Percentiles rank a stretch among this genome's conserved stretches.
Evolutionary conservation across 1,140 invertebrate genomes (phyloP).

Genomic region (Papilio aristodemus): DNA sequence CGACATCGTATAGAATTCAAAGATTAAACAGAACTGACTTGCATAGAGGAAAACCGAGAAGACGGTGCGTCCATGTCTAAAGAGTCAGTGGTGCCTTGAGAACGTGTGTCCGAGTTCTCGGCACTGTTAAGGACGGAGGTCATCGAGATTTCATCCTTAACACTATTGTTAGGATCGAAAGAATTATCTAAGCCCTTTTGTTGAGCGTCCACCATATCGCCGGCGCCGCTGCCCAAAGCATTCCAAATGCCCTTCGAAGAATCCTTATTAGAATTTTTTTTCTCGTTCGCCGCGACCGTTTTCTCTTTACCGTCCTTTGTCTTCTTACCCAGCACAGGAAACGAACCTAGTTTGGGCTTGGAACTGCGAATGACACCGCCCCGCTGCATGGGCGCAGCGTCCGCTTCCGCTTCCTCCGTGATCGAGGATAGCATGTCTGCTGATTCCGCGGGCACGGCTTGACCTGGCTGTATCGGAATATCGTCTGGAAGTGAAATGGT

Average conservation of each 20-base stretch:
- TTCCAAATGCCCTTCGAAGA: constrained; percentile 72
- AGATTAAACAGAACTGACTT: constrained; percentile 79
- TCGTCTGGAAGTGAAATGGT: constrained; percentile 67
- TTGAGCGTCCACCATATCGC: constrained; percentile 71
- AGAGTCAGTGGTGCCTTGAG: constrained; percentile 73
- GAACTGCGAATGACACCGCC: constrained; percentile 64
- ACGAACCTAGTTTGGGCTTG: constrained; percentile 74
- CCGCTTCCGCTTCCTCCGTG: constrained; percentile 74
- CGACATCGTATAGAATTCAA: constrained; percentile 40
- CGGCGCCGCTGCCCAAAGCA: constrained; percentile 64
- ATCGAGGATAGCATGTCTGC: constrained; percentile 75
- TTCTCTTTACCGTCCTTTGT: constrained; percentile 74
- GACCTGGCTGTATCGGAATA: constrained; percentile 78
- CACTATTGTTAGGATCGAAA: constrained; percentile 63
- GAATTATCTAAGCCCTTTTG: constrained; percentile 58
- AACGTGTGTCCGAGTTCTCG: constrained; percentile 73
- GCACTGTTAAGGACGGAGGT: constrained; percentile 69
- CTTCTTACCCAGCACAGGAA: constrained; percentile 76
- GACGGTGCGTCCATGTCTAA: constrained; percentile 67
- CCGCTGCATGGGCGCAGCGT: constrained; percentile 66
- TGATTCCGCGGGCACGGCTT: constrained; percentile 62
- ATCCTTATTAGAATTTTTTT: constrained; percentile 72
- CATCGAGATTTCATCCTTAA: constrained; percentile 76
- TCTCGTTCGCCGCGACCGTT: constrained; percentile 53
- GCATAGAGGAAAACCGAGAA: constrained; percentile 71